Evolutionary conservation across 2,797 vertebrate genomes (phyloP).

Genomic region (Bovichtus variegatus): DNA sequence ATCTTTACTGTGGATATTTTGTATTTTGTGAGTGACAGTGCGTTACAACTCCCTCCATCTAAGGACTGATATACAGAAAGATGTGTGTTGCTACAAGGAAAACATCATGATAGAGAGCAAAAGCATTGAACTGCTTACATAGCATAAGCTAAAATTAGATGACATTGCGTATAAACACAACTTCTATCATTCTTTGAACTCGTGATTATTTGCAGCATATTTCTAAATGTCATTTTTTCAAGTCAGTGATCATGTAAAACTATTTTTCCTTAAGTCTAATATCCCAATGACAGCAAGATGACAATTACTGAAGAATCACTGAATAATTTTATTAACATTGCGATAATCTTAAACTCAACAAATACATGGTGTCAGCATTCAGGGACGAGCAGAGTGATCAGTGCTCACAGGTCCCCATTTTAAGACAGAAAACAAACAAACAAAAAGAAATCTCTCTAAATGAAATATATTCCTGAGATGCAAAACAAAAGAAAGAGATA

Average conservation of each 20-base stretch:
- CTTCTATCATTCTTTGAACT: conserved; percentile 39
- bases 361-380: conserved; percentile 79
- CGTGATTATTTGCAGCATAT: conserved; percentile 70
- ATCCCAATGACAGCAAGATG: conserved; percentile 66
- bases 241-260: conserved; percentile 54
- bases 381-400: conserved; percentile 68
- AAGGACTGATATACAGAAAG: conserved; percentile 51
- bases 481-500: conserved; percentile 73
- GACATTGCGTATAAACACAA: conserved; percentile 52
- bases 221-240: conserved; percentile 66
- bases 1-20: conserved; percentile 56
- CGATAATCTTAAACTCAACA: conserved; percentile 81
- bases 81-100: conserved; percentile 52
- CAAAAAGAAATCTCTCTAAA: conserved; percentile 47
- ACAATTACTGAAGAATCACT: conserved; percentile 80
- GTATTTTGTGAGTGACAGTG: conserved; percentile 44
- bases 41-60: conserved; percentile 46
- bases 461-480: conserved; percentile 86
- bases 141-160: conserved; percentile 49
- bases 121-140: conserved; percentile 52
- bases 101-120: conserved; percentile 49
- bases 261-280: conserved; percentile 23
- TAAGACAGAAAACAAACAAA: conserved; percentile 59
- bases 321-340: conserved; percentile 83
- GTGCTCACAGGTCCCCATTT: conserved; percentile 63